phyloP scores from a whole-genome alignment of 2,797 vertebrate species.

The Caiman crocodilus region DNA sequence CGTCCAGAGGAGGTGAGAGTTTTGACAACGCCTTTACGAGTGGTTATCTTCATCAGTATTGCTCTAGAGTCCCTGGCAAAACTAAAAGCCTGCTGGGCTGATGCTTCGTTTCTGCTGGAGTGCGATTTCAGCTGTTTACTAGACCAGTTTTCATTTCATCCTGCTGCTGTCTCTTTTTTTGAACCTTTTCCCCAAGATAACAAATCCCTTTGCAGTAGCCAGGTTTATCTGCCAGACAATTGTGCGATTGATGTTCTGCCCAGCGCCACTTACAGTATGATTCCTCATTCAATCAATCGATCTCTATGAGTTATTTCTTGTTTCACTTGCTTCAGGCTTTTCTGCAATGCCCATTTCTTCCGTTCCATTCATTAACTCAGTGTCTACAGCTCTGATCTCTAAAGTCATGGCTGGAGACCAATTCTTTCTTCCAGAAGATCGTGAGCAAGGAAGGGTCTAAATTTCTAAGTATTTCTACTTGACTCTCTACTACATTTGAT shows the following conservation, averaged over 20 bases:
- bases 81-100: background rate
- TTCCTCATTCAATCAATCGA: background rate
- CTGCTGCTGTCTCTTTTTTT: background rate
- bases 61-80: background rate
- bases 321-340: background rate
- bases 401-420: background rate
- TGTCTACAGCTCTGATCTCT: background rate
- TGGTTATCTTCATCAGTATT: background rate
- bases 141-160: background rate
- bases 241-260: background rate
- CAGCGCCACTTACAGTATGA: constrained; percentile 4
- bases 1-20: background rate
- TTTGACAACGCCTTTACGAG: background rate
- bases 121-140: background rate
- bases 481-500: background rate
- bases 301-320: background rate
- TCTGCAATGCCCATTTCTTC: background rate
- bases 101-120: background rate
- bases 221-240: background rate
- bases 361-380: background rate
- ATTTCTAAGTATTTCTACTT: background rate
- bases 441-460: background rate
- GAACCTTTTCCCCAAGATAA: background rate
- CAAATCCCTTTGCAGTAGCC: background rate
- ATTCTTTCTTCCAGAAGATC: background rate